Evolutionary conservation across 1,140 invertebrate genomes (phyloP), one percentile per base, ranked within the genome.

Genomic region (Aculops lycopersici): DNA sequence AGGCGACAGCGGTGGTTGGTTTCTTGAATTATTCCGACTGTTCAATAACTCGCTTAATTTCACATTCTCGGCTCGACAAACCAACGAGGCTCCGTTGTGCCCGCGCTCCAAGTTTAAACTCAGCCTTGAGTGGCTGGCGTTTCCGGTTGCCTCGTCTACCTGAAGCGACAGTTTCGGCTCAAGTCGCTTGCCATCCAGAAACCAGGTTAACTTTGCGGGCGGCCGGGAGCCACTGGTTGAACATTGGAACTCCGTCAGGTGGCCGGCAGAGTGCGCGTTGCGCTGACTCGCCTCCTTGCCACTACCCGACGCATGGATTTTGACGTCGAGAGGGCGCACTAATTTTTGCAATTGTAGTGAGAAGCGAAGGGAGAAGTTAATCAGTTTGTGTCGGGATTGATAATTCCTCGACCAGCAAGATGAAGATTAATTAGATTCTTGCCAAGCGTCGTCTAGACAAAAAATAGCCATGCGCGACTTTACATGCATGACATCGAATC

Each of bases 161-260:
- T 31, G 24, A n/a, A 8, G 24, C 8, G n/a, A 8, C 8, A 8
- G 8, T 8, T 31, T n/a, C 8, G 24, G 24, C 24, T 8, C 8
- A 8, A 31, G 24, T 8, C 24, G 46, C 36, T 48, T 45, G 8
- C 74, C 74, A 39, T 68, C 67, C 16, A 78, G 70, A 48, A 74
- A 69, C 79, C 78, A 90, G 45, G 74, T 78, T 45, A 94, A 72
- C 47, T 77, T 72, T 3, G 81, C 74, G 2, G 74, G 66, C 4
- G 84, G 84, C 59, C 90, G 88, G 39, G 75, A 77, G 49, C 77
- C 73, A 35, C 75, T 71, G 2, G 80, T 79, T 21, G 67, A 68
- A 57, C 81, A 90, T 8, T n/a, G 8, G n/a, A 31, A 31, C n/a
- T 31, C 24, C 8, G 24, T 31, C 8, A n/a, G n/a, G 8, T 31